Percentiles rank a stretch among this genome's conserved stretches.
Conservation (phyloP, 2,888 invertebrate species). For the Mycogona germanica region DNA sequence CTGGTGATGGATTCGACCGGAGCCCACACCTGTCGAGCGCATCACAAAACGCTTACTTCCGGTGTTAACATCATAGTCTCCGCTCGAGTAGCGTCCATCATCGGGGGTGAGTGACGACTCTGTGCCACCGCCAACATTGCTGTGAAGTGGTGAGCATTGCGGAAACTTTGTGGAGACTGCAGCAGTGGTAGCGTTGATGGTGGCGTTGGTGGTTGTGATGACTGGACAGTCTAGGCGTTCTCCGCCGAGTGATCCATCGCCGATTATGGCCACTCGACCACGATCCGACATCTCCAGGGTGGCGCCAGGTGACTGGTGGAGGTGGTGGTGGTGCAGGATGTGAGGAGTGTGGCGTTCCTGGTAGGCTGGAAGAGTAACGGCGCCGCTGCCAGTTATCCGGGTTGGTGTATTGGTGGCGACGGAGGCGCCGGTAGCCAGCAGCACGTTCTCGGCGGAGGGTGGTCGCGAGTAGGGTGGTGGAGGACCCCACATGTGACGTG, state of each 20-base stretch:
- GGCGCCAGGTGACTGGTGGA: neutral
- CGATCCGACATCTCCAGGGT: neutral
- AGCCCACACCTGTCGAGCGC: conserved; percentile 4
- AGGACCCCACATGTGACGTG: conserved; percentile 18
- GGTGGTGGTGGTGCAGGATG: conserved; percentile 5
- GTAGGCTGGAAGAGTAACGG: neutral
- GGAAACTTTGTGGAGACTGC: too few relatives aligned
- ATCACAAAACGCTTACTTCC: neutral
- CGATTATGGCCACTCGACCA: neutral
- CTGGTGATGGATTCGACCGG: neutral
- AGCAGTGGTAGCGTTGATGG: neutral
- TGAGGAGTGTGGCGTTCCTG: neutral
- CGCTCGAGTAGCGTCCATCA: neutral
- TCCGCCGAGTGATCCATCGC: neutral
- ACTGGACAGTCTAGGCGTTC: too few relatives aligned
- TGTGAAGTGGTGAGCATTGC: too few relatives aligned
- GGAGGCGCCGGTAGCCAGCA: too few relatives aligned
- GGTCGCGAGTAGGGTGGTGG: conserved; percentile 18
- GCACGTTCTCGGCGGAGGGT: conserved; percentile 15
- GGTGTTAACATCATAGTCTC: neutral
- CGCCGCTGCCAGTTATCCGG: neutral
- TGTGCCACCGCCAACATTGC: too few relatives aligned
- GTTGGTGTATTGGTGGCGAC: neutral
- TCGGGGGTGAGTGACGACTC: neutral
- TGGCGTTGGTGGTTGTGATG: neutral